phyloP scores from a whole-genome alignment of 2,888 invertebrate genomes.

The Eupeodes luniger region DNA sequence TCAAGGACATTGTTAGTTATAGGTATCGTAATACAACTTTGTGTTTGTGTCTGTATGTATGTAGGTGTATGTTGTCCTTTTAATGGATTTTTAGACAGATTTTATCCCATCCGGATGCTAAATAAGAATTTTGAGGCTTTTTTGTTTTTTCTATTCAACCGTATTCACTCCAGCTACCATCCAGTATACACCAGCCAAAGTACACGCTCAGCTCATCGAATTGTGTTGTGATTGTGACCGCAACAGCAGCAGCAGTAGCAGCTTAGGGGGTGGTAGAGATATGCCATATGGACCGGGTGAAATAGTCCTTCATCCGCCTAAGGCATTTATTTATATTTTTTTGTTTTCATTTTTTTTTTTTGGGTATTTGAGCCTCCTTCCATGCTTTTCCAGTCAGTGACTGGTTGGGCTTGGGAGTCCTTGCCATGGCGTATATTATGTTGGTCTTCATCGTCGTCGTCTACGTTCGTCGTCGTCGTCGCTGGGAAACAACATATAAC shows the following conservation, averaged over 20 bases:
- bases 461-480: conserved; percentile 12
- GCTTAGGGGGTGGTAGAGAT: conserved; percentile 50
- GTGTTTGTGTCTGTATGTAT: neutral
- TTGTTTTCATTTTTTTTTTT: conserved; percentile 21
- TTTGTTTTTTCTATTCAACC: neutral
- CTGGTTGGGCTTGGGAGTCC: neutral
- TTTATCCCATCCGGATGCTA: conserved; percentile 52
- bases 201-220: conserved; percentile 55
- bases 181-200: neutral
- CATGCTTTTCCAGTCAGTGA: neutral
- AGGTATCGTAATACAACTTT: conserved; percentile 6
- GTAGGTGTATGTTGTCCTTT: conserved; percentile 17
- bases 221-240: conserved; percentile 57
- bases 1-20: conserved; percentile 56
- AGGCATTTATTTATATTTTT: conserved; percentile 64
- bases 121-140: conserved; percentile 44
- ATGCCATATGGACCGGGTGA: conserved; percentile 27
- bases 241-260: neutral
- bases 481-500: conserved; percentile 60
- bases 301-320: conserved; percentile 53
- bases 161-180: neutral
- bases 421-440: conserved; percentile 22
- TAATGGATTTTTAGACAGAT: conserved; percentile 59
- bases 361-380: conserved; percentile 25
- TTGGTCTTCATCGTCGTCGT: conserved; percentile 11